A percentile compares a stretch with the other conserved stretches of the same genome.
Conservation (phyloP, 2,888 invertebrate species). For the Prostheceraeus crozeri region DNA sequence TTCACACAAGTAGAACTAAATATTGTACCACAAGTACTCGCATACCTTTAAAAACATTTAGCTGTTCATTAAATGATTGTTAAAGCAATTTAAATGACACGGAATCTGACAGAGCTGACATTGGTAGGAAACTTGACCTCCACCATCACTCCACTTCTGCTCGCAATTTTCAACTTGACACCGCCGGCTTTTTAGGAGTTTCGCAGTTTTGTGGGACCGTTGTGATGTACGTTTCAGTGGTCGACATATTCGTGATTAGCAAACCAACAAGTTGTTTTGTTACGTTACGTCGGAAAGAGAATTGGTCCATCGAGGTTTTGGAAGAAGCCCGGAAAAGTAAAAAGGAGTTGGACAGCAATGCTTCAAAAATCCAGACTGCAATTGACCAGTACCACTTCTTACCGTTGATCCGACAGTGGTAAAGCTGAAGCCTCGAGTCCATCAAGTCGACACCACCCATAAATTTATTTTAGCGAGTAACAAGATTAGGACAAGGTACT, state of each 20-base stretch:
- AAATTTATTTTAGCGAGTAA: conserved; percentile 35
- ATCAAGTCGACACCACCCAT: conserved; percentile 39
- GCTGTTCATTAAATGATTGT: conserved; percentile 6
- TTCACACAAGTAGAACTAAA: too few species aligned
- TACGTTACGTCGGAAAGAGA: conserved; percentile 14
- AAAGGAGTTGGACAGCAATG: conserved; percentile 7
- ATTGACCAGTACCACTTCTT: conserved; percentile 25
- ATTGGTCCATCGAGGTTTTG: conserved; percentile 14
- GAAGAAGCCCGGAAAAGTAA: neutral
- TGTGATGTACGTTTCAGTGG: conserved; percentile 19
- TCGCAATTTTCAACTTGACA: conserved; percentile 13
- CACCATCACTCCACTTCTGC: conserved; percentile 5
- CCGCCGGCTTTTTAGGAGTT: neutral
- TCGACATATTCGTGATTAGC: too few species aligned
- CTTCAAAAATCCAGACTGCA: conserved; percentile 11
- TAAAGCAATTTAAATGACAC: conserved; percentile 20
- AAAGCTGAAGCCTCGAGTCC: conserved; percentile 27
- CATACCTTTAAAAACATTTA: too few species aligned
- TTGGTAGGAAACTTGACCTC: neutral
- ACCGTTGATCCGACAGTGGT: conserved; percentile 2
- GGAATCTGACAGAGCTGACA: conserved; percentile 10
- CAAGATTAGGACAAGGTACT: conserved; percentile 23
- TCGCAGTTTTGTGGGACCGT: conserved; percentile 9
- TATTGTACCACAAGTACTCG: too few species aligned
- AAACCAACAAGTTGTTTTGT: too few species aligned